phyloP scores from a whole-genome alignment of 92 coral and sea anemone species.

The Phenganax marumi region DNA sequence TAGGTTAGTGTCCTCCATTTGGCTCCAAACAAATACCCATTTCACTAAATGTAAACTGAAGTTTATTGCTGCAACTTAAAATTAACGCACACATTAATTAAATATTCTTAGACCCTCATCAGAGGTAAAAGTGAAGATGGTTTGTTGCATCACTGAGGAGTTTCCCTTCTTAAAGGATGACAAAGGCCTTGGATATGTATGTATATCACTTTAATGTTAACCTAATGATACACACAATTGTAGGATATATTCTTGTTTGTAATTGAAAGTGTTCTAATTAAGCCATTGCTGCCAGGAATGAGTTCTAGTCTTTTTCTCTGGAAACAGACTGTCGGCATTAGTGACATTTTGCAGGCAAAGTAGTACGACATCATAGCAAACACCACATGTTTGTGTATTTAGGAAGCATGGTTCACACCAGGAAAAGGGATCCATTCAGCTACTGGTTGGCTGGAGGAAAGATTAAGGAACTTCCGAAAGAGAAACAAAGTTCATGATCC shows the following conservation, averaged over 20 bases:
- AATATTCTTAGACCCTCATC: neutral
- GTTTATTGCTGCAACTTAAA: too few species aligned
- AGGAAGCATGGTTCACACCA: slow-evolving; percentile 29
- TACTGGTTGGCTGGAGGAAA: slow-evolving; percentile 20
- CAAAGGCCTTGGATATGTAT: slow-evolving; percentile 7
- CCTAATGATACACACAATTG: too few species aligned
- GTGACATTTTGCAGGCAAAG: too few species aligned
- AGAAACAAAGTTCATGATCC: neutral
- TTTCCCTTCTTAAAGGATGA: slow-evolving; percentile 7
- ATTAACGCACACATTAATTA: too few species aligned
- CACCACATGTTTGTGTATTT: neutral
- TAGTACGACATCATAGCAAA: neutral
- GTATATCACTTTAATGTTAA: neutral
- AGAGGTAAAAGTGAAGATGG: slow-evolving; percentile 8
- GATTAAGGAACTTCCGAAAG: slow-evolving; percentile 7
- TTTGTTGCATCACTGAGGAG: neutral
- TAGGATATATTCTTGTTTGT: too few species aligned
- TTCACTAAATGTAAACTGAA: too few species aligned
- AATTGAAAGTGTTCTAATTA: too few species aligned
- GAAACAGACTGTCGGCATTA: too few species aligned
- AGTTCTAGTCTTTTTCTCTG: too few species aligned
- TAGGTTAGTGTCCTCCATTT: slow-evolving; percentile 2
- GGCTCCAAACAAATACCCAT: too few species aligned
- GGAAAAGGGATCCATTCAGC: slow-evolving; percentile 22
- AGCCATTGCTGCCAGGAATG: too few species aligned